Base-by-base conservation (phyloP, 37 sponge, comb jelly and placozoan species). In the Corticium candelabrum region DNA sequence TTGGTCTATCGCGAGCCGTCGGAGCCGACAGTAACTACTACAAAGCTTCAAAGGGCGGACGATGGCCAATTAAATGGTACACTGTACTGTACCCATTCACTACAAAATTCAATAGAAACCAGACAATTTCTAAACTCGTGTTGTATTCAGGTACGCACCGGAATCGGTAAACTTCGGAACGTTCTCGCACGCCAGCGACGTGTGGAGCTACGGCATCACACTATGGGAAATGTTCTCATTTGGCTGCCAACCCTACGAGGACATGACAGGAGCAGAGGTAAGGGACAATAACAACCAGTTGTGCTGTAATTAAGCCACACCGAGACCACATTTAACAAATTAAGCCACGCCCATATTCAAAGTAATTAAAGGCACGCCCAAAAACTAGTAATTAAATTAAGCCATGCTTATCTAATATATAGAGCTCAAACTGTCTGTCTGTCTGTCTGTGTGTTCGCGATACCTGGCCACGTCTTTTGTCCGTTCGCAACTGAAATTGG, bases 221-320 rank as follows among this genome's bases (percentile, higher is more conserved):
- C 79, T 97, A 11, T 97, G 99, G 99, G 99, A 97, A 84, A 94
- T 97, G 93, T 97, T 97, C 84, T 89, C 94, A 29, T 88, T 80
- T 79, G 99, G 99, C 0, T 88, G 87, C 4, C 90, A 87, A 21
- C 99, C 99, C 2, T 97, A 97, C 84, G 94, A 90, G 33, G 99
- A 97, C 21, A 84, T 81, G 82, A 92, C 85, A 21, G 90, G 97
- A 34, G 86, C 91, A 38, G 85, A 90, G 81, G 97, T 96, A 3
- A 77, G 78, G 3, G 35, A 4, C 7, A 36, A 38, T 75, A 35
- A n/a, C n/a, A n/a, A n/a, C n/a, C n/a, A n/a, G n/a, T n/a, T 27
- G 72, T n/a, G n/a, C n/a, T n/a, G n/a, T n/a, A n/a, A n/a, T n/a
- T n/a, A n/a, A n/a, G n/a, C n/a, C n/a, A n/a, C n/a, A n/a, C n/a